phyloP scores from a whole-genome alignment of 2,797 vertebrate species.

The Hippopotamyrus pictus region DNA sequence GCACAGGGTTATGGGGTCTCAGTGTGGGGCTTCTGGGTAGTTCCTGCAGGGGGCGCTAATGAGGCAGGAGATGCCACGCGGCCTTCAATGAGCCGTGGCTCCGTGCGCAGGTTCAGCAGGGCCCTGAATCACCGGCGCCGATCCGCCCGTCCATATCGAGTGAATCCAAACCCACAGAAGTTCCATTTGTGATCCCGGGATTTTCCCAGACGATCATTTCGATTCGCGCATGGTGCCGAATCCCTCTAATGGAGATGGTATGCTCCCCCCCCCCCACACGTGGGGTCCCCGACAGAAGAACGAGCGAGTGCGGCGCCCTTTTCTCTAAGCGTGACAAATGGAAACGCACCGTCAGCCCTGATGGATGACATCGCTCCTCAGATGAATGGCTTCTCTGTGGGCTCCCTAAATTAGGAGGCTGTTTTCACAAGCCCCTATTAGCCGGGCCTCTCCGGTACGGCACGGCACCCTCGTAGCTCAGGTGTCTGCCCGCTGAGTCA shows the following conservation, averaged over 20 bases:
- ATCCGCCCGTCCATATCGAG: not conserved
- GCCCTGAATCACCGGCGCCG: not conserved
- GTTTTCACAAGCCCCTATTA: slow-evolving; percentile 33
- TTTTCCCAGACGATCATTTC: not conserved
- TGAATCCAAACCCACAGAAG: not conserved
- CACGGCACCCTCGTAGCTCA: not conserved
- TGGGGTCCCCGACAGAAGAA: slow-evolving; percentile 42
- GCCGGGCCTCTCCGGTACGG: not conserved
- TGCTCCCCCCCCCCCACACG: not conserved
- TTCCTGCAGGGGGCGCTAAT: slow-evolving; percentile 25
- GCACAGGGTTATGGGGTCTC: slow-evolving; percentile 6
- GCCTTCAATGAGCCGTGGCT: not conserved
- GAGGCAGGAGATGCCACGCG: not conserved
- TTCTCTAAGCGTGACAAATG: slow-evolving; percentile 43
- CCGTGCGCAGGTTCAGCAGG: not conserved
- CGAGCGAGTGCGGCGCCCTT: slow-evolving; percentile 6
- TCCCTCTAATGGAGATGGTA: slow-evolving; percentile 18
- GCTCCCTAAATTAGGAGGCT: slow-evolving; percentile 28
- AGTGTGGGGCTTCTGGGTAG: slow-evolving; percentile 24
- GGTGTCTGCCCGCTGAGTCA: not conserved
- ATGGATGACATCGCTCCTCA: slow-evolving; percentile 37
- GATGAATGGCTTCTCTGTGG: slow-evolving; percentile 30
- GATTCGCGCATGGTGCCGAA: not conserved
- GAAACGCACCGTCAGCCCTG: slow-evolving; percentile 43
- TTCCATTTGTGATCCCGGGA: not conserved